phyloP scores from a whole-genome alignment of 2,888 invertebrate genomes.

The Acrocyrtus sp. region DNA sequence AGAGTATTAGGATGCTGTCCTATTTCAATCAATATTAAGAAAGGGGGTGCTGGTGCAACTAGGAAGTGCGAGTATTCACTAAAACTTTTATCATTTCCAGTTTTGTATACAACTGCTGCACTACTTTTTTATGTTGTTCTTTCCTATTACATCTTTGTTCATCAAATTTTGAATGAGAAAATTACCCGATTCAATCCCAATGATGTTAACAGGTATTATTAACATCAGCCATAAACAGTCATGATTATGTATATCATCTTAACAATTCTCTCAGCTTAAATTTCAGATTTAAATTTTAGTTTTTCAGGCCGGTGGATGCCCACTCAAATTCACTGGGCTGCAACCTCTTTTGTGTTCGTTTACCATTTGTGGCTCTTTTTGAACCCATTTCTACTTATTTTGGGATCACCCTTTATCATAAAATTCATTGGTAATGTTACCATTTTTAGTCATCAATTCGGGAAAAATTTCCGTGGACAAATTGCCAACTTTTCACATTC shows the following conservation, averaged over 20 bases:
- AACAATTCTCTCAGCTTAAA: too few relatives aligned
- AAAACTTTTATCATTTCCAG: conserved; percentile 1
- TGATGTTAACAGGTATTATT: too few relatives aligned
- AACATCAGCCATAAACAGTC: too few relatives aligned
- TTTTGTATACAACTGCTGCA: background rate
- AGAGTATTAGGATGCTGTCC: conserved; percentile 25
- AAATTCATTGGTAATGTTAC: conserved; percentile 1
- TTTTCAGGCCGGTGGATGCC: background rate
- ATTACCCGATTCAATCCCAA: too few relatives aligned
- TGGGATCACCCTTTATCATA: background rate
- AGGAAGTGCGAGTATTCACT: conserved; percentile 1
- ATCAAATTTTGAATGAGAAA: too few relatives aligned
- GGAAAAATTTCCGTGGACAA: background rate
- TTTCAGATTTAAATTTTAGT: too few relatives aligned
- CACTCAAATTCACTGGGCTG: too few relatives aligned
- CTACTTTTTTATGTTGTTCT: background rate
- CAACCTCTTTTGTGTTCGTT: background rate
- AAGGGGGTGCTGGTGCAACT: background rate
- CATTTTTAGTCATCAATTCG: background rate
- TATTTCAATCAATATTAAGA: background rate
- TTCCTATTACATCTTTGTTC: background rate
- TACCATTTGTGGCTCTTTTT: conserved; percentile 13
- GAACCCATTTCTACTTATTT: conserved; percentile 16
- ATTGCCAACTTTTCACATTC: background rate
- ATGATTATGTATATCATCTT: too few relatives aligned